A percentile compares a stretch with the other conserved stretches of the same genome.
Conservation (phyloP, 2,888 invertebrate genomes). For the Pycnomerus fuliginosus region DNA sequence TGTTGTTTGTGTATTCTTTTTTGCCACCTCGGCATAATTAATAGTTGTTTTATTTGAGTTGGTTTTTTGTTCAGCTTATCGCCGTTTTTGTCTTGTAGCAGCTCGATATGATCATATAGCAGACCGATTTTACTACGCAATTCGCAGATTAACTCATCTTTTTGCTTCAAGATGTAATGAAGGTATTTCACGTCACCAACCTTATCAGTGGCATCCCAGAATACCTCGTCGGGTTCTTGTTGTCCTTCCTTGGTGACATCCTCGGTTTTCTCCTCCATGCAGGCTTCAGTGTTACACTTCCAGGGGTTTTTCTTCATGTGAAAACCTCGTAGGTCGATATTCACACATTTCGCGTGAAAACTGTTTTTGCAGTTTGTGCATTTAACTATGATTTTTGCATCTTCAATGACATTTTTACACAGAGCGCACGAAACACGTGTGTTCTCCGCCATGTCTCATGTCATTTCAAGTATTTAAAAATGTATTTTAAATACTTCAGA, state of each 20-base stretch:
- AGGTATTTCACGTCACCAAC: background rate
- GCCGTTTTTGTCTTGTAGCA: slow-evolving; percentile 2
- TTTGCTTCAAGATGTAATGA: slow-evolving; percentile 8
- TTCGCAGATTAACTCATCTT: slow-evolving; percentile 3
- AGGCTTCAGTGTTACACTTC: no score
- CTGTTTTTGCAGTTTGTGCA: background rate
- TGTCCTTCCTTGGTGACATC: no score
- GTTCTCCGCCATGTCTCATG: background rate
- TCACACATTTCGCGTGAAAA: background rate
- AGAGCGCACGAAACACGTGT: background rate
- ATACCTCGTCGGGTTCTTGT: no score
- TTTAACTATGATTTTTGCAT: background rate
- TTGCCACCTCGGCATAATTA: no score
- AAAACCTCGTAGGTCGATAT: no score
- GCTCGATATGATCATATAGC: background rate
- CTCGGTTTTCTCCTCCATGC: no score
- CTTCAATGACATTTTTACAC: background rate
- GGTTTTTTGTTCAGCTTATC: no score
- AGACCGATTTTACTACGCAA: slow-evolving; percentile 2
- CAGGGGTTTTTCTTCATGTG: background rate
- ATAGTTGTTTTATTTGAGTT: no score
- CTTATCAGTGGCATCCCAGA: slow-evolving; percentile 8
- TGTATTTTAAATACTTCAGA: no score
- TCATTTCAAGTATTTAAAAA: no score
- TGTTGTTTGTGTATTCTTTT: no score